Percentiles rank a stretch among this genome's conserved stretches.
phyloP scores from a whole-genome alignment of 2,888 invertebrate species.

The Lacanobia oleracea region DNA sequence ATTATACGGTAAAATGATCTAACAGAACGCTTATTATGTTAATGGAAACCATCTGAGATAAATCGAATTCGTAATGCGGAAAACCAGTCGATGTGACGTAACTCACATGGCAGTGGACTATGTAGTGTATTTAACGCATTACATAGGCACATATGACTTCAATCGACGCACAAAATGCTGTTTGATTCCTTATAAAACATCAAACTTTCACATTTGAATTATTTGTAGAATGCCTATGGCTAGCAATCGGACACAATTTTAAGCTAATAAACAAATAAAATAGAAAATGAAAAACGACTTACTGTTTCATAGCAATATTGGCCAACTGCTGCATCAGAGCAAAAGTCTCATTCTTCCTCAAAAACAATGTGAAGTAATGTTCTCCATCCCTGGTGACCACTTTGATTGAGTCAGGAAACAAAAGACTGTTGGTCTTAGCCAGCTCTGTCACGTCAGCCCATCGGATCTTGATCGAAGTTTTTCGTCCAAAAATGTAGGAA shows the following conservation, averaged over 20 bases:
- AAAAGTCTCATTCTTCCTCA: constrained; percentile 97
- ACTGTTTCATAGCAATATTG: constrained; percentile 99
- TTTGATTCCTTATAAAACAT: too few species aligned
- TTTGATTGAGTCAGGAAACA: constrained; percentile 96
- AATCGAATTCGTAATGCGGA: constrained; percentile 31
- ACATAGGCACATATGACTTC: background rate
- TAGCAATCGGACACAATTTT: too few species aligned
- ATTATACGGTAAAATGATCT: background rate
- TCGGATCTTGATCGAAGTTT: constrained; percentile 96
- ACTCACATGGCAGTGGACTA: background rate
- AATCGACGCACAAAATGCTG: constrained; percentile 5
- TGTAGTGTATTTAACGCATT: constrained; percentile 4
- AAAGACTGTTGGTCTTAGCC: constrained; percentile 93
- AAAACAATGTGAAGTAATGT: constrained; percentile 97
- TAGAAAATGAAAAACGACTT: constrained; percentile 68
- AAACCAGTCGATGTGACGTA: constrained; percentile 38
- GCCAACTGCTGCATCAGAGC: constrained; percentile 98
- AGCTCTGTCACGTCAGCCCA: constrained; percentile 97
- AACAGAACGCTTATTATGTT: constrained; percentile 18
- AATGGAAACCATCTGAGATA: constrained; percentile 22
- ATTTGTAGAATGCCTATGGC: too few species aligned
- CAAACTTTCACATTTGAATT: too few species aligned
- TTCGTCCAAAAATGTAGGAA: constrained; percentile 97
- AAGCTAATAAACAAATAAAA: background rate
- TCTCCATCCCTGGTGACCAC: constrained; percentile 96